phyloP scores from a whole-genome alignment of 1,140 invertebrate species.

The Galendromus occidentalis region DNA sequence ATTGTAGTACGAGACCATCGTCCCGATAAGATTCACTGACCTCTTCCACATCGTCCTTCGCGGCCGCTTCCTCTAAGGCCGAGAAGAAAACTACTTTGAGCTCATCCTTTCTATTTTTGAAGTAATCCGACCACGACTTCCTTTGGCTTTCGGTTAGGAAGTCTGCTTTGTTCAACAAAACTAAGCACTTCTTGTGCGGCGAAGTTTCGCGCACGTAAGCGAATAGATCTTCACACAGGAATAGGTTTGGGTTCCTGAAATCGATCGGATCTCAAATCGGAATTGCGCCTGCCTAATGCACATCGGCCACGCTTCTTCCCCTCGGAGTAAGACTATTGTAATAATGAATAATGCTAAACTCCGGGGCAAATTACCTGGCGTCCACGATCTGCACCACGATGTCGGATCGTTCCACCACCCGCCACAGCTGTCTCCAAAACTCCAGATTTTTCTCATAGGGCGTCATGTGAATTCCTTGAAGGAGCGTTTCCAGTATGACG shows the following conservation, averaged over 20 bases:
- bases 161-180: constrained; percentile 94
- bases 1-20: too few species aligned
- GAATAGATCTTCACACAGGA: constrained; percentile 82
- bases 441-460: constrained; percentile 97
- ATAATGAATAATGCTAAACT: too few species aligned
- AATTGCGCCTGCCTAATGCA: too few species aligned
- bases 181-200: constrained; percentile 49
- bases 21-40: constrained; percentile 15
- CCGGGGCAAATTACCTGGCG: constrained; percentile 35
- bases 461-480: constrained; percentile 46
- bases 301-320: too few species aligned
- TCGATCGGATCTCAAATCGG: too few species aligned
- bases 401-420: constrained; percentile 86
- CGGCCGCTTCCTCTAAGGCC: constrained; percentile 34
- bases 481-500: constrained; percentile 12
- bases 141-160: constrained; percentile 62
- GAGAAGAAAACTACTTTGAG: constrained; percentile 64
- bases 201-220: constrained; percentile 66
- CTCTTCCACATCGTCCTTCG: constrained; percentile 16
- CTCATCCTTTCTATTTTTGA: constrained; percentile 36
- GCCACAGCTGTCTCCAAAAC: constrained; percentile 95
- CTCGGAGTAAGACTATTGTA: too few species aligned
- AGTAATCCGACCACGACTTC: constrained; percentile 68
- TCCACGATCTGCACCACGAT: constrained; percentile 89
- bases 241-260: constrained; percentile 71